These are phyloP conservation scores for Morinoia aosen DNA, from an alignment of 2,888 invertebrate genomes.

Conservation along the genomic window DNA sequence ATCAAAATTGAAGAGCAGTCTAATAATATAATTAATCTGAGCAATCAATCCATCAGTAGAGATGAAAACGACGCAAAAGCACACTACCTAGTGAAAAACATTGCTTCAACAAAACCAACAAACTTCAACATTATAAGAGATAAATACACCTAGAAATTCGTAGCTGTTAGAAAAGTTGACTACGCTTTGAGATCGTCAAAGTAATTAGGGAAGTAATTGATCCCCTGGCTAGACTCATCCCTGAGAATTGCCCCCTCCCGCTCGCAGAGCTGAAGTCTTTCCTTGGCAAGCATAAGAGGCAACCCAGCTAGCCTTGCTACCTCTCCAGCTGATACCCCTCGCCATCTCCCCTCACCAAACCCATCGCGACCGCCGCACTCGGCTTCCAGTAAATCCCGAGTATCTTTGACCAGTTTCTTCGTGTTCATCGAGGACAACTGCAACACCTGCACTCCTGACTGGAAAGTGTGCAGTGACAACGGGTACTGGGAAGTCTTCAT, in stretches of 20 bases:
- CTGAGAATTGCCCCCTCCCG: slow-evolving; percentile 88
- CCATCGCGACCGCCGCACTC: slow-evolving; percentile 86
- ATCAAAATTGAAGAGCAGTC: background rate
- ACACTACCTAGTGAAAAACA: background rate
- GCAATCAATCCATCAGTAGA: background rate
- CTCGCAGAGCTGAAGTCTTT: slow-evolving; percentile 89
- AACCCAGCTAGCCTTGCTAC: slow-evolving; percentile 86
- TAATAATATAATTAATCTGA: background rate
- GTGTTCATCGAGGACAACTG: slow-evolving; percentile 80
- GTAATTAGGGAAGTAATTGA: slow-evolving; percentile 93
- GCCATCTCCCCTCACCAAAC: slow-evolving; percentile 75
- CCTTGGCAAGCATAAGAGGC: slow-evolving; percentile 79
- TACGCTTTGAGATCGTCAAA: slow-evolving; percentile 73
- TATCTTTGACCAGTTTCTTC: slow-evolving; percentile 70
- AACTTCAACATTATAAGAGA: background rate
- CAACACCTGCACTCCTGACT: slow-evolving; percentile 95
- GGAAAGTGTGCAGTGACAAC: slow-evolving; percentile 85
- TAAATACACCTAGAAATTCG: background rate
- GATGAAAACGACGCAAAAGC: background rate
- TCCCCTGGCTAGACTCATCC: slow-evolving; percentile 95
- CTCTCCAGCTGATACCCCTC: slow-evolving; percentile 83
- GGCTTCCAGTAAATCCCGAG: slow-evolving; percentile 41
- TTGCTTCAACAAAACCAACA: background rate
- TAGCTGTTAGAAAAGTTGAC: background rate
- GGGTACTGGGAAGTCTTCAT: slow-evolving; percentile 79